phyloP scores from a whole-genome alignment of 2,888 invertebrate genomes.

The Psococerastis gibbosa region DNA sequence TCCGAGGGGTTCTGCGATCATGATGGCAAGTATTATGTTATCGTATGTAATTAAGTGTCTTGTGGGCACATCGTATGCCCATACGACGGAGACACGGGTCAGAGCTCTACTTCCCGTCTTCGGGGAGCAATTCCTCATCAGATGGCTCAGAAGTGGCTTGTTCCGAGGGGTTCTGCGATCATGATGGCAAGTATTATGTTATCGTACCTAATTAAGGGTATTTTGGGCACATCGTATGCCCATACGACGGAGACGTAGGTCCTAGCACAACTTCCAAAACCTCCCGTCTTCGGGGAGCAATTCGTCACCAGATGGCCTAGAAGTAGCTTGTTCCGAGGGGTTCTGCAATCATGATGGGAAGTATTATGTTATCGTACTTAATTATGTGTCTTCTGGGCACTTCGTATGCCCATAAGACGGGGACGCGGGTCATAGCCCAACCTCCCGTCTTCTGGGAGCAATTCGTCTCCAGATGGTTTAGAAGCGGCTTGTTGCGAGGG shows the following conservation, averaged over 20 bases:
- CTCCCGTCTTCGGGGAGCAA: conserved; percentile 55
- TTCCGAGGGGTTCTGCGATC: conserved; percentile 72
- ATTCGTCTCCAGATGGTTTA: conserved; percentile 76
- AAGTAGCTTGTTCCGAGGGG: conserved; percentile 73
- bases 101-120: conserved; percentile 55
- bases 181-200: conserved; percentile 35
- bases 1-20: conserved; percentile 75
- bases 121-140: conserved; percentile 65
- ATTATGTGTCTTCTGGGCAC: no score
- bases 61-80: no score
- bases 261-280: conserved; percentile 66
- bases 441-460: conserved; percentile 53
- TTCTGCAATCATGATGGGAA: conserved; percentile 57
- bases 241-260: conserved; percentile 81
- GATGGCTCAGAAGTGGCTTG: conserved; percentile 83
- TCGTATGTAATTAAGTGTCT: background rate
- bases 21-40: conserved; percentile 27
- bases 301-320: conserved; percentile 78
- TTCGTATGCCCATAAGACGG: no score
- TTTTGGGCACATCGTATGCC: no score
- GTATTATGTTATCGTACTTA: no score
- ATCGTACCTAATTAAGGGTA: no score
- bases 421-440: conserved; percentile 77
- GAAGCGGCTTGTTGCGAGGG: conserved; percentile 79
- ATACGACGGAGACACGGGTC: conserved; percentile 83